Conservation (phyloP, 2,113 vertebrate species). For the Burhinus bistriatus region DNA sequence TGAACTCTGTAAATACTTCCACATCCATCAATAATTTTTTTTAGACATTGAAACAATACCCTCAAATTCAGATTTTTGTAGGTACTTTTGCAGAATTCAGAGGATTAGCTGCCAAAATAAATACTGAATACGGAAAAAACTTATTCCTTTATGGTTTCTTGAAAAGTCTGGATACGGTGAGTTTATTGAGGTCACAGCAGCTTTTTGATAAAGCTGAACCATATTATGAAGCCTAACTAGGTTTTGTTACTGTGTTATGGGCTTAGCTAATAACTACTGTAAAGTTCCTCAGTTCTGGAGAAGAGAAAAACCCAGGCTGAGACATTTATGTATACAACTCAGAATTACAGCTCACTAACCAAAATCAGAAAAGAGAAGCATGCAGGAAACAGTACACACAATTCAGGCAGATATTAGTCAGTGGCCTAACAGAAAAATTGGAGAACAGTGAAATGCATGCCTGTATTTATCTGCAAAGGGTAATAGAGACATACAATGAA, state of each 20-base stretch:
- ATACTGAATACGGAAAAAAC: neutral
- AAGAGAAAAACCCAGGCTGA: neutral
- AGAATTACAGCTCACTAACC: neutral
- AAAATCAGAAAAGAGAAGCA: neutral
- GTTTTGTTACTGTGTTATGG: neutral
- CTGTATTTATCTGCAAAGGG: neutral
- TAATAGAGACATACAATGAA: neutral
- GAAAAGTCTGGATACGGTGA: neutral
- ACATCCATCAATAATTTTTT: accelerated
- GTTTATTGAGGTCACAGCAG: neutral
- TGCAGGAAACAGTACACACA: neutral
- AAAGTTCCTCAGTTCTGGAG: neutral
- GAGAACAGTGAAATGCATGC: neutral
- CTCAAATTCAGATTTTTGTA: neutral
- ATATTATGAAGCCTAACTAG: neutral
- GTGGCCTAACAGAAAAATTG: neutral
- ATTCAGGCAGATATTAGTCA: neutral
- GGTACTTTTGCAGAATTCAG: neutral
- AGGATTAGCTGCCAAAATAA: neutral
- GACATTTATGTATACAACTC: neutral
- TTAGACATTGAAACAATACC: neutral
- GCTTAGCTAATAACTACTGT: neutral
- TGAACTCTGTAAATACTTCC: neutral
- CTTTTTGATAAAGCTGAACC: neutral
- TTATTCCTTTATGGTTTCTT: neutral